A percentile compares a stretch with the other conserved stretches of the same genome.
Evolutionary conservation across 2,113 vertebrate genomes (phyloP).

Genomic region (Rattus rattus): DNA sequence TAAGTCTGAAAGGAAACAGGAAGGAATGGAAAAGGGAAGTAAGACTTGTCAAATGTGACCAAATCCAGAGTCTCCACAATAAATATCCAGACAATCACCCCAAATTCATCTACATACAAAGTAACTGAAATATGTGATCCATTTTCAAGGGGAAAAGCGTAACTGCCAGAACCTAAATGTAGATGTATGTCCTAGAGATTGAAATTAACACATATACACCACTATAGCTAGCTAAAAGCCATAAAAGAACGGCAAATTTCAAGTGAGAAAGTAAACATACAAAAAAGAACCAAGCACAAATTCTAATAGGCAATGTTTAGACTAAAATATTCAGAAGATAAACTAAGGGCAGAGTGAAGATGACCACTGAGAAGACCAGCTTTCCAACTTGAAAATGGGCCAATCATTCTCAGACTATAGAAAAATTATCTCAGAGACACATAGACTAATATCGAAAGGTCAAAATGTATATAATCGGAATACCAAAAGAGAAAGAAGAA

Average conservation of each 20-base stretch:
- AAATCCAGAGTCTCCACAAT: slow-evolving; percentile 29
- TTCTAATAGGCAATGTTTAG: slow-evolving; percentile 43
- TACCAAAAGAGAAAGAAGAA: too few relatives aligned
- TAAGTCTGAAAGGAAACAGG: background rate
- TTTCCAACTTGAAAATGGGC: too few relatives aligned
- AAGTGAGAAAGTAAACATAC: background rate
- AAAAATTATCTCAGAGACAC: too few relatives aligned
- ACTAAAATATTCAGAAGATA: slow-evolving; percentile 46
- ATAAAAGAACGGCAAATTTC: slow-evolving; percentile 6
- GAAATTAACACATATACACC: background rate
- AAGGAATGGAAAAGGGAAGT: background rate
- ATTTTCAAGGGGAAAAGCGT: background rate
- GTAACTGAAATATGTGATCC: background rate
- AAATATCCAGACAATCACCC: slow-evolving; percentile 29
- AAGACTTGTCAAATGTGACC: background rate
- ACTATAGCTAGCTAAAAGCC: slow-evolving; percentile 10
- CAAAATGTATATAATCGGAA: too few relatives aligned
- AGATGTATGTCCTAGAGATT: background rate
- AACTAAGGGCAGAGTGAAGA: background rate
- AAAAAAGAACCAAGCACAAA: slow-evolving; percentile 48
- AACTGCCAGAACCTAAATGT: slow-evolving; percentile 31
- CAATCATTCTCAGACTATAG: too few relatives aligned
- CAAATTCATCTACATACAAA: slow-evolving; percentile 42
- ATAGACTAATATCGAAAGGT: too few relatives aligned
- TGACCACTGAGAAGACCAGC: background rate